Conservation (phyloP, 2,113 vertebrate species). For the Microtus ochrogaster region DNA sequence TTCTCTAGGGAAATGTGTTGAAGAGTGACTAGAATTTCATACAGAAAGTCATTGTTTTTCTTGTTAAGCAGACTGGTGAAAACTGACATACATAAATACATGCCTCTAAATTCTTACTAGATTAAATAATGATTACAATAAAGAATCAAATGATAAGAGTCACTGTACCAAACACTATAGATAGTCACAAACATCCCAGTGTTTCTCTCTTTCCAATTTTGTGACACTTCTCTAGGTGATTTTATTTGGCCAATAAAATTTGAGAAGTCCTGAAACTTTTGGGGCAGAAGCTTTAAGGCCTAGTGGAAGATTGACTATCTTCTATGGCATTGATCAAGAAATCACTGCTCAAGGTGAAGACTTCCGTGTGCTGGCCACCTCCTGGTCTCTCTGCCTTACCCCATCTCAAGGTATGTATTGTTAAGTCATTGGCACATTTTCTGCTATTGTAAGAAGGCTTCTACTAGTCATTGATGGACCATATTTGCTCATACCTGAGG, state of each 20-base stretch:
- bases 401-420: background rate
- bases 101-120: conserved; percentile 14
- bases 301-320: background rate
- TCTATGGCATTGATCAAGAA: background rate
- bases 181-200: background rate
- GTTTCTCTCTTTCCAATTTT: background rate
- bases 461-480: background rate
- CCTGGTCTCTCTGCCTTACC: background rate
- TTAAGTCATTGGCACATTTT: background rate
- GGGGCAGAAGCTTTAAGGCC: background rate
- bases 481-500: conserved; percentile 40
- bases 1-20: conserved; percentile 51
- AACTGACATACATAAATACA: background rate
- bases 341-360: background rate
- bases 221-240: background rate
- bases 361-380: background rate
- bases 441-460: background rate
- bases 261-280: background rate
- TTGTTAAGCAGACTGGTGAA: background rate
- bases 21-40: conserved; percentile 22
- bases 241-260: conserved; percentile 23
- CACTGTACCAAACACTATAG: background rate
- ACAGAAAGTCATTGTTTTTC: background rate
- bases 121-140: conserved; percentile 9
- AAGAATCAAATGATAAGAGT: conserved; percentile 25